Conservation (phyloP, 2,113 vertebrate genomes). For the Dunckerocampus dactyliophorus region DNA sequence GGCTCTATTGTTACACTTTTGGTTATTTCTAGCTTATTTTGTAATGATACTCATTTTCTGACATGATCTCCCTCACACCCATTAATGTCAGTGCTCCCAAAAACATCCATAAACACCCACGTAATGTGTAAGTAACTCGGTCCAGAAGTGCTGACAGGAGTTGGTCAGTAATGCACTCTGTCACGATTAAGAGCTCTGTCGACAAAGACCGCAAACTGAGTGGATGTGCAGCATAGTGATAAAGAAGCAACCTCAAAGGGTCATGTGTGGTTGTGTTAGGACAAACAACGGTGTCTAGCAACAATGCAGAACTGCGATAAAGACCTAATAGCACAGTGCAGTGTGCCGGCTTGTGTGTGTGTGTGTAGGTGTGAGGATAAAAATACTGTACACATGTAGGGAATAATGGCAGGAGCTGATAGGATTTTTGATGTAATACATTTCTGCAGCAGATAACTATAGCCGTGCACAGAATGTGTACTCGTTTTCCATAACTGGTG, state of each 20-base stretch:
- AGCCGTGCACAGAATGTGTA: no score
- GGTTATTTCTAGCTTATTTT: conserved; percentile 50
- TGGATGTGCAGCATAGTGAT: conserved; percentile 28
- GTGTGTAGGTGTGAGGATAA: conserved; percentile 55
- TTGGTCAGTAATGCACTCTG: conserved; percentile 43
- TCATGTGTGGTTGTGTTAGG: conserved; percentile 13
- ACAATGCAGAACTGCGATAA: conserved; percentile 47
- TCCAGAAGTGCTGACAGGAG: conserved; percentile 57
- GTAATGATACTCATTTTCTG: conserved; percentile 26
- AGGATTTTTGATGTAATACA: conserved; percentile 7
- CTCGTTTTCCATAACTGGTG: no score
- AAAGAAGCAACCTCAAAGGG: conserved; percentile 31
- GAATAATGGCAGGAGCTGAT: conserved; percentile 33
- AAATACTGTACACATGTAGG: conserved; percentile 46
- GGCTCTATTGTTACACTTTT: conserved; percentile 19
- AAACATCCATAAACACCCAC: conserved; percentile 4
- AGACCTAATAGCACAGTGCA: conserved; percentile 30
- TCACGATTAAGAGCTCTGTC: conserved; percentile 60
- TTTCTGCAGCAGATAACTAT: conserved; percentile 8
- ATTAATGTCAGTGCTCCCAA: background rate
- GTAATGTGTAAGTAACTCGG: conserved; percentile 22
- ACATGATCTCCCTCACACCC: conserved; percentile 17
- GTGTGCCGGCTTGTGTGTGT: conserved; percentile 30
- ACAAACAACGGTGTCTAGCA: conserved; percentile 37
- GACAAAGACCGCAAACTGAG: conserved; percentile 29